These are phyloP conservation scores for Drosophila gaucha DNA, from an alignment of 2,888 invertebrate species.

Conservation along the genomic window DNA sequence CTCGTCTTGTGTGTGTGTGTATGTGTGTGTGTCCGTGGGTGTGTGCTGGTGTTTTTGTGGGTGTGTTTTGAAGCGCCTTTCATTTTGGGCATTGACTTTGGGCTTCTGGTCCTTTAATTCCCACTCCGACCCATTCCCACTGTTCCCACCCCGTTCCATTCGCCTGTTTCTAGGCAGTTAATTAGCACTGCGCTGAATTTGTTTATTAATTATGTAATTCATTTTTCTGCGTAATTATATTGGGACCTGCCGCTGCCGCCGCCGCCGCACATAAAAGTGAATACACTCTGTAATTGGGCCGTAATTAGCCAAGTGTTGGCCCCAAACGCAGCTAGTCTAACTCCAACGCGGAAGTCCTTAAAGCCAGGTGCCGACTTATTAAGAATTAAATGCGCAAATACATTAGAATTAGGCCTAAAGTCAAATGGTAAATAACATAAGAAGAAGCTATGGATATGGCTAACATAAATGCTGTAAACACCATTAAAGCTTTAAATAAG, in stretches of 20 bases:
- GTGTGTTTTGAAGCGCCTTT: constrained; percentile 52
- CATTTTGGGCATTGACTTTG: constrained; percentile 60
- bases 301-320: constrained; percentile 66
- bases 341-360: constrained; percentile 19
- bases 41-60: constrained; percentile 26
- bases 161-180: constrained; percentile 48
- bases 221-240: constrained; percentile 78
- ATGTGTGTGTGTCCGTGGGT: constrained; percentile 2
- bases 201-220: constrained; percentile 80
- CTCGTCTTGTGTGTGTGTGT: constrained; percentile 24
- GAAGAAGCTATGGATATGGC: background rate
- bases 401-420: constrained; percentile 26
- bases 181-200: constrained; percentile 74
- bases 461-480: background rate
- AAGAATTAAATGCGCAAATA: constrained; percentile 37
- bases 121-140: constrained; percentile 2
- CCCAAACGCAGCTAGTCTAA: constrained; percentile 8
- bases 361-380: constrained; percentile 35
- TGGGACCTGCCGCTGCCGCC: constrained; percentile 50
- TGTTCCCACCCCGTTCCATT: constrained; percentile 2
- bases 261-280: constrained; percentile 60
- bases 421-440: background rate
- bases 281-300: constrained; percentile 66
- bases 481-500: background rate
- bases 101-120: constrained; percentile 49